A percentile compares a stretch with the other conserved stretches of the same genome.
Evolutionary conservation across 2,113 vertebrate genomes (phyloP).

Genomic region (Semnopithecus entellus): DNA sequence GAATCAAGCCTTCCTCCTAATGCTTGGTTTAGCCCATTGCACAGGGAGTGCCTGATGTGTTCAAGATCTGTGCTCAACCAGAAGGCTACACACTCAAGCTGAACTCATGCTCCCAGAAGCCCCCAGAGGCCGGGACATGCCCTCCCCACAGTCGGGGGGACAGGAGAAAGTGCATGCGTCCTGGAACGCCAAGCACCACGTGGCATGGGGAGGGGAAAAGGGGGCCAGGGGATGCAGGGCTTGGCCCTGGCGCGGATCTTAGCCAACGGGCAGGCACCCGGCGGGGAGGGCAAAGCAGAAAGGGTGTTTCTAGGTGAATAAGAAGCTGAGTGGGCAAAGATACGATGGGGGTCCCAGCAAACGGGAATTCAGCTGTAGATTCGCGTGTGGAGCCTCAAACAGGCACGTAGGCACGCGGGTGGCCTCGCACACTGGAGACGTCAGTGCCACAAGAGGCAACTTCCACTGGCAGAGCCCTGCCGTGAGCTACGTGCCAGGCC

Average conservation of each 20-base stretch:
- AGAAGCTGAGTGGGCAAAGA: background rate
- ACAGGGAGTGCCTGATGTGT: fast-evolving
- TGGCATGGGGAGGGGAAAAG: fast-evolving
- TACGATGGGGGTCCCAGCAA: background rate
- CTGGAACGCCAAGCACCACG: fast-evolving
- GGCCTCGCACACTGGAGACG: background rate
- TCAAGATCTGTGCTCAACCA: fast-evolving
- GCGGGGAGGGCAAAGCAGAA: no score
- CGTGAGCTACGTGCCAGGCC: fast-evolving
- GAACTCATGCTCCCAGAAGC: background rate
- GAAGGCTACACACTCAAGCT: background rate
- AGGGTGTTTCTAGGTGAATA: background rate
- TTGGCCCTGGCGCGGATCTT: background rate
- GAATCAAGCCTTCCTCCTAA: no score
- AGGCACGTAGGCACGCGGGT: fast-evolving
- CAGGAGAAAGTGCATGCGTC: fast-evolving
- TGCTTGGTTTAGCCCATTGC: no score
- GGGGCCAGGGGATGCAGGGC: fast-evolving
- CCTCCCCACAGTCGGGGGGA: background rate
- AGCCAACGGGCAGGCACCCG: fast-evolving
- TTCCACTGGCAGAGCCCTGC: fast-evolving
- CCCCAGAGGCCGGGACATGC: background rate
- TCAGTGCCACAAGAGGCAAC: background rate
- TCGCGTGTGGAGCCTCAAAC: fast-evolving
- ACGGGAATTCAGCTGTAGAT: fast-evolving